phyloP scores from a whole-genome alignment of 2,888 invertebrate species.

The Limnephilus auricula region DNA sequence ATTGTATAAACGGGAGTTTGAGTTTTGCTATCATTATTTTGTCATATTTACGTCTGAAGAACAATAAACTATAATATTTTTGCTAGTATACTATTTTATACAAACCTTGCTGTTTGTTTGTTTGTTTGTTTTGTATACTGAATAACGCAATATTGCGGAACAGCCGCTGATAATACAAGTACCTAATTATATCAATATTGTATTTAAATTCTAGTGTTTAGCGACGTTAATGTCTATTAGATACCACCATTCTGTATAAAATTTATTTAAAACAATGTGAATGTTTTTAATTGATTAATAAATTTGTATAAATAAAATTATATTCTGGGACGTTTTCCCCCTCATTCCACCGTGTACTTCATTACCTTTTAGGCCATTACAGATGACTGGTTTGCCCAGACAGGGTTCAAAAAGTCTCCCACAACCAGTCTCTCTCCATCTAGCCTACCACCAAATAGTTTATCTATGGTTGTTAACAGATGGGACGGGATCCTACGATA shows the following conservation, averaged over 20 bases:
- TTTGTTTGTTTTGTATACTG: constrained; percentile 27
- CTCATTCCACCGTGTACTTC: constrained; percentile 41
- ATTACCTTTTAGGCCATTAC: background rate
- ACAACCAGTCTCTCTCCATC: too few species aligned
- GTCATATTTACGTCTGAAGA: constrained; percentile 37
- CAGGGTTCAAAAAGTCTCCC: too few species aligned
- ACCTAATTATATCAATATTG: constrained; percentile 45
- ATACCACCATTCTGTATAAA: constrained; percentile 56
- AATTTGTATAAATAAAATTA: constrained; percentile 58
- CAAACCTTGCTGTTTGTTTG: background rate
- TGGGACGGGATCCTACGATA: too few species aligned
- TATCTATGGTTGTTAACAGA: too few species aligned
- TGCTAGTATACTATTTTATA: constrained; percentile 55
- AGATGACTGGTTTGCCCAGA: too few species aligned
- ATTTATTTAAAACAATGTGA: constrained; percentile 51
- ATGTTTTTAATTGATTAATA: constrained; percentile 57
- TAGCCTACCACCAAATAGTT: too few species aligned
- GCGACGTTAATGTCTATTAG: constrained; percentile 40
- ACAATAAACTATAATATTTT: constrained; percentile 56
- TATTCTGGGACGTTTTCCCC: constrained; percentile 50
- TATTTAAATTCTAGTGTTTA: constrained; percentile 46
- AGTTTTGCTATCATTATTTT: constrained; percentile 26
- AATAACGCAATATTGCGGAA: constrained; percentile 25
- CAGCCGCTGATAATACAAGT: constrained; percentile 18
- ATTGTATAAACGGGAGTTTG: background rate